Evolutionary conservation across 2,888 invertebrate species (phyloP).

Genomic region (Belgica antarctica): DNA sequence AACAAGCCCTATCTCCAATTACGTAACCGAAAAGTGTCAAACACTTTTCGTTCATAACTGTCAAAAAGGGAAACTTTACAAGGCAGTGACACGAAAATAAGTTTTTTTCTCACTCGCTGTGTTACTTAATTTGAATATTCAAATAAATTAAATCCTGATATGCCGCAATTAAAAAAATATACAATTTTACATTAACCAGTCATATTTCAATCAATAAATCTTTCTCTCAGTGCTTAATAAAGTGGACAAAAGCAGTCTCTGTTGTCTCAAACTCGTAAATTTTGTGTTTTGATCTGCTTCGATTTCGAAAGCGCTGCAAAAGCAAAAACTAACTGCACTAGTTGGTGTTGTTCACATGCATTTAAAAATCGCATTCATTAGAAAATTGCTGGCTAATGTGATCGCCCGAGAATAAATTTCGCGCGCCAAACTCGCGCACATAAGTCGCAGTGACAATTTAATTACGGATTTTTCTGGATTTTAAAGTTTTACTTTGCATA

Average conservation of each 20-base stretch:
- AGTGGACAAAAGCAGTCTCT: conserved; percentile 24
- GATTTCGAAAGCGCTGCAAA: background rate
- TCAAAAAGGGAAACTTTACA: background rate
- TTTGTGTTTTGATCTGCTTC: conserved; percentile 16
- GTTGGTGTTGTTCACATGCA: conserved; percentile 34
- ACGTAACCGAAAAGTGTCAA: conserved; percentile 14
- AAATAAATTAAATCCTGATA: conserved; percentile 12
- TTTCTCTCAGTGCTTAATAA: background rate
- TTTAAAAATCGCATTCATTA: conserved; percentile 31
- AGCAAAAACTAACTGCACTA: background rate
- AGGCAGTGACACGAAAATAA: background rate
- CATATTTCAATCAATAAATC: conserved; percentile 41
- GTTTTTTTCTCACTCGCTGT: background rate
- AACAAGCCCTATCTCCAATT: background rate
- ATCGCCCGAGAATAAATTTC: conserved; percentile 4
- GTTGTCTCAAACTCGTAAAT: background rate
- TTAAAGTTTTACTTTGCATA: background rate
- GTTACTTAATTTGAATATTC: conserved; percentile 29
- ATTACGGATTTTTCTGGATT: background rate
- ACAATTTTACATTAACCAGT: conserved; percentile 9
- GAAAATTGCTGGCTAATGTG: conserved; percentile 18
- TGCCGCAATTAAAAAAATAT: conserved; percentile 16
- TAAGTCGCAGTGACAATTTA: background rate
- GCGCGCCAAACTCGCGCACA: background rate
- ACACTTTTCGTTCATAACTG: conserved; percentile 1